Evolutionary conservation across 2,888 invertebrate species (phyloP), one percentile per base, ranked within the genome.

Genomic region (Drosophila meridiana): DNA sequence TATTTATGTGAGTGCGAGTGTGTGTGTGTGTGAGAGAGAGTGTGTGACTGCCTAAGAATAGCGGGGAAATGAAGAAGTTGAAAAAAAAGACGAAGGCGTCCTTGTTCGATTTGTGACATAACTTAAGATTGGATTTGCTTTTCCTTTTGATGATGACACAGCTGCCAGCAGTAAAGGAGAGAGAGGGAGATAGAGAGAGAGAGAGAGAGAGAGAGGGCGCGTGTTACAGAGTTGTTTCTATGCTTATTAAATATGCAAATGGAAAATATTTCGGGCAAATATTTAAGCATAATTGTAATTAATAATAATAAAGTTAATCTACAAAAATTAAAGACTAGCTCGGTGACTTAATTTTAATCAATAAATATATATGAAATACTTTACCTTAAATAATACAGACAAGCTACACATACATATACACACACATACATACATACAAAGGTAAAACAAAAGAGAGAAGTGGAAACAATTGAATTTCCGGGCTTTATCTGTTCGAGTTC

Each of bases 71-170:
- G 11, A 34, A 30, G 38, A 36, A 48, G 36, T 20, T 26, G 38
- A 32, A 26, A 40, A 38, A 26, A 38, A n/a, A 8, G 14, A 30
- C 7, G 11, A 52, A 42, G 52, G 43, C 34, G 14, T 45, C 43
- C 42, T 68, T 34, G 13, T 40, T 20, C 42, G 52, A 58, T 48
- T 55, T 60, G 59, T 69, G 26, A 69, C 59, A 60, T 48, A 55
- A 60, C 36, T 60, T n/a, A 14, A 55, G 32, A 43, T 56, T 42
- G 30, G 34, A 20, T 20, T 20, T 20, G 20, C 20, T 32, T 47
- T 32, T 32, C 8, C 43, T 20, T n/a, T n/a, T n/a, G 32, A 58
- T 58, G 50, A 38, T 20, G 34, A 28, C 57, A 40, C 69, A 69
- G 68, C 68, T 68, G 69, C 32, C 57, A 38, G 8, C 26, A 28